phyloP scores from a whole-genome alignment of 1,140 invertebrate genomes.

The Bombus polaris region DNA sequence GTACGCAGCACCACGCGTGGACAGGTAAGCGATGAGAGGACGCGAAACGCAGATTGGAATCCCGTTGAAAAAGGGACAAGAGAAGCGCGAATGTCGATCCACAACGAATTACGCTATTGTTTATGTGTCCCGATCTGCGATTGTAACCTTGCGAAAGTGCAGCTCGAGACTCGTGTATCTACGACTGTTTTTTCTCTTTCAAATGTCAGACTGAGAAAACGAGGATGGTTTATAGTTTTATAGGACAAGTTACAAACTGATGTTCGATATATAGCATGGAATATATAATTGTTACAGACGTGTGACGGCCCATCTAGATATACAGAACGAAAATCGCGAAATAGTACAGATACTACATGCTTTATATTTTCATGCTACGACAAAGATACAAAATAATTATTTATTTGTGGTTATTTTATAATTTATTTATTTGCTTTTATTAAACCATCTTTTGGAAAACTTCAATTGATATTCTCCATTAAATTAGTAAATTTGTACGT shows the following conservation, averaged over 20 bases:
- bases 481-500: too few species aligned
- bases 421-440: not conserved
- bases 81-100: not conserved
- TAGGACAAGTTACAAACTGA: too few species aligned
- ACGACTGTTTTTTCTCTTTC: not conserved
- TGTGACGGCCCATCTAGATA: too few species aligned
- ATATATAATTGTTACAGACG: too few species aligned
- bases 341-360: too few species aligned
- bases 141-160: not conserved
- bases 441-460: not conserved
- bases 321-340: too few species aligned
- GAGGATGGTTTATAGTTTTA: not conserved
- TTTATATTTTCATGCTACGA: not conserved
- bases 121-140: not conserved
- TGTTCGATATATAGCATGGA: too few species aligned
- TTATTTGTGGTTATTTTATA: too few species aligned
- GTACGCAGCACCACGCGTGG: not conserved
- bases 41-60: constrained; percentile 23
- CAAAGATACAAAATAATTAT: not conserved
- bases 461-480: not conserved
- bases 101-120: not conserved
- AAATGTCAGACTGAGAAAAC: not conserved
- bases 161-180: too few species aligned
- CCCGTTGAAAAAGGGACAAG: not conserved
- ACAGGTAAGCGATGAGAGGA: constrained; percentile 8